phyloP scores from a whole-genome alignment of 2,797 vertebrate genomes.

The Squalus acanthias region DNA sequence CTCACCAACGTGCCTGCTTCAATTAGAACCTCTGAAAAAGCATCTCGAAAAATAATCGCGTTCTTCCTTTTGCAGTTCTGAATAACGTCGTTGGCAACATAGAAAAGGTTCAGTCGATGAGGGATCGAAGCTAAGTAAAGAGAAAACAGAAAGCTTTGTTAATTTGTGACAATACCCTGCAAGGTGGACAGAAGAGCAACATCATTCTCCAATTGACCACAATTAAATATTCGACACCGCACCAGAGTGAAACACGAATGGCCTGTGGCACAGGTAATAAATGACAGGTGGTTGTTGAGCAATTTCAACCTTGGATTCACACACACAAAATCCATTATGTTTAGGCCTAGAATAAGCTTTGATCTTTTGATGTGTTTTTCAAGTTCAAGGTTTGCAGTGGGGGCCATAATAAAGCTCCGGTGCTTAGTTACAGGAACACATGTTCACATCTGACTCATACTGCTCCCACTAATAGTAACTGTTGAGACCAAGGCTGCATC shows the following conservation, averaged over 20 bases:
- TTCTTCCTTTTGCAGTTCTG: constrained; percentile 98
- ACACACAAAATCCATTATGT: background rate
- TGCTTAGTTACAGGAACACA: background rate
- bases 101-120: constrained; percentile 94
- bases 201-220: background rate
- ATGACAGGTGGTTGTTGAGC: background rate
- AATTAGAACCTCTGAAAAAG: constrained; percentile 86
- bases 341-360: background rate
- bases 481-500: background rate
- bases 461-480: background rate
- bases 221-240: background rate
- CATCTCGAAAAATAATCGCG: constrained; percentile 78
- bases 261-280: background rate
- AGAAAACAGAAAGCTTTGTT: constrained; percentile 28
- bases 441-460: background rate
- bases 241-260: background rate
- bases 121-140: constrained; percentile 71
- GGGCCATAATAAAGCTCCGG: background rate
- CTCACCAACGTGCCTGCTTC: constrained; percentile 83
- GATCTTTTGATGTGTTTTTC: background rate
- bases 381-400: background rate
- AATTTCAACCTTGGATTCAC: background rate
- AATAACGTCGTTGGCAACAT: constrained; percentile 93
- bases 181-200: background rate
- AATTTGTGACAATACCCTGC: background rate